A percentile compares a stretch with the other conserved stretches of the same genome.
Conservation (phyloP, 2,888 invertebrate genomes). For the Mesorhabditis spiculigera region DNA sequence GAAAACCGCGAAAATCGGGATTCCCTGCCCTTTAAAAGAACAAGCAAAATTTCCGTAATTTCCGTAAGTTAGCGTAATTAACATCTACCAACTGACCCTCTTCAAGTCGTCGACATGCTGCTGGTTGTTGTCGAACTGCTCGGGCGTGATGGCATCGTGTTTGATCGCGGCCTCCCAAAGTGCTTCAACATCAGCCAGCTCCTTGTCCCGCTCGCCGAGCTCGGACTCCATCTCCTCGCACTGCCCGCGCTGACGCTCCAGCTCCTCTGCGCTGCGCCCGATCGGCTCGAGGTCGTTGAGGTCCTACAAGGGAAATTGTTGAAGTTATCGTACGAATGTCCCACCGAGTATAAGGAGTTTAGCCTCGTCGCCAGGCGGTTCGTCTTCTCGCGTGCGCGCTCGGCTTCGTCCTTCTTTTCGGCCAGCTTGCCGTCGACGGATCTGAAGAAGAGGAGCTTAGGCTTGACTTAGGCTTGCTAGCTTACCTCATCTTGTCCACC, state of each 20-base stretch:
- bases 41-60: neutral
- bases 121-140: conserved; percentile 25
- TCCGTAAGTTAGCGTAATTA: neutral
- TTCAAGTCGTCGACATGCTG: conserved; percentile 22
- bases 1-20: neutral
- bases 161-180: conserved; percentile 22
- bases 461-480: too few relatives aligned
- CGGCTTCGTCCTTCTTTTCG: conserved; percentile 25
- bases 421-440: conserved; percentile 19
- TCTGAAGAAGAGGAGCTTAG: neutral
- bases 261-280: conserved; percentile 49
- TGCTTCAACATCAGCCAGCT: conserved; percentile 32
- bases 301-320: conserved; percentile 12
- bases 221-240: conserved; percentile 37
- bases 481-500: conserved; percentile 8
- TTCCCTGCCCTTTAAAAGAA: neutral
- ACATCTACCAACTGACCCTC: conserved; percentile 19
- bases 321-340: neutral
- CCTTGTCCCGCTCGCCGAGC: conserved; percentile 49
- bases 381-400: conserved; percentile 15
- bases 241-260: conserved; percentile 63
- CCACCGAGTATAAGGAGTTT: conserved; percentile 12
- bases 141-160: conserved; percentile 21
- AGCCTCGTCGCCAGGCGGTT: conserved; percentile 16
- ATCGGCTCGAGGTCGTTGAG: conserved; percentile 36